Base-by-base conservation (phyloP, 2,888 invertebrate genomes). In the Octonoba sinensis region DNA sequence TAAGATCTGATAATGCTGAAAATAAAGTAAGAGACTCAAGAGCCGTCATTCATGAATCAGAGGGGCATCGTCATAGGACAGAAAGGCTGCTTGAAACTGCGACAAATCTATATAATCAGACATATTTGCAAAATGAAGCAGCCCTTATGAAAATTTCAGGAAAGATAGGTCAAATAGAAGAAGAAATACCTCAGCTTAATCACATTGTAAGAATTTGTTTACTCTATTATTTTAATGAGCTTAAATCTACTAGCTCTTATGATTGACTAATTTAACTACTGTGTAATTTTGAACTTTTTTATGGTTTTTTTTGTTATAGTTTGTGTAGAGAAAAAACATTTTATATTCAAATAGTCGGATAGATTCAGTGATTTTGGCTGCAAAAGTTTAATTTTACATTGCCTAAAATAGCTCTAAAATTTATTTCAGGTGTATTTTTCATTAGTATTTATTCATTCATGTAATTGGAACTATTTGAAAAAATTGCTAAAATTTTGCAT, bases 151-250 rank as follows among this genome's bases (percentile, higher is more conserved):
- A 92, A 60, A 91, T 95, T 70, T 91, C 91, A 82, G 89, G 90
- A 0, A 92, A 93, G 85, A 89, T 97, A 49, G 90, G 90, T 11
- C 89, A 90, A 6, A 90, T 99, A 64, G 93, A 94, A 83, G 89
- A 90, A 1, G 91, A 92, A 85, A 92, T 98, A 86, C 96, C 97
- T 0, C 92, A 92, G 84, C 90, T 99, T 64, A 99, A 99, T 89
- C 92, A 93, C 86, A 92, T 94, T 88, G 93, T 94, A 87, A 73
- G 85, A 62, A 13, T 51, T 46, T 47, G n/a, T 6, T 18, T 22
- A 20, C 12, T 18, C 56, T n/a, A 49, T 3, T 82, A 8, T 36
- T 36, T 3, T 8, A 36, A 36, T 36, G 3, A 36, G 36, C 8
- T 11, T 36, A 11, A 36, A 11, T 36, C 3, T 36, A 36, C 36